Percentiles rank a stretch among this genome's conserved stretches.
phyloP scores from a whole-genome alignment of 2,113 vertebrate species.

The cat (Felis catus) region DNA sequence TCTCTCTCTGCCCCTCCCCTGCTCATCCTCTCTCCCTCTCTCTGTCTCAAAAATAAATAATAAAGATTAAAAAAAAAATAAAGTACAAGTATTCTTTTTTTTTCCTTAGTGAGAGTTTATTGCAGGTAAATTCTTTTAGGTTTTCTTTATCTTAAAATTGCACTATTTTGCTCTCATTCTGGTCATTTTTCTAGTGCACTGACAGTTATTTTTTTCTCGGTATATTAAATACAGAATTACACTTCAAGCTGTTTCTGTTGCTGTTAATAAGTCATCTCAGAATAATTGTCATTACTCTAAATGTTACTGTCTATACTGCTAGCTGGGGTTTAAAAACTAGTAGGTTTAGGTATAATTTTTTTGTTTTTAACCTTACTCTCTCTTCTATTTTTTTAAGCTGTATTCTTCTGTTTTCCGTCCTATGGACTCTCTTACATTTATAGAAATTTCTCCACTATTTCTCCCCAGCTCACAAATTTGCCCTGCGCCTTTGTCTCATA shows the following conservation, averaged over 20 bases:
- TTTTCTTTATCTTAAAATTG: background rate
- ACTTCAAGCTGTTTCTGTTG: background rate
- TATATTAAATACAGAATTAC: background rate
- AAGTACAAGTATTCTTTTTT: background rate
- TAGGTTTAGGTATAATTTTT: background rate
- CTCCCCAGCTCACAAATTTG: conserved; percentile 34
- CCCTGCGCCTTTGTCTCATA: background rate
- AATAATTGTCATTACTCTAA: background rate
- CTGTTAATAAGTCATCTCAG: background rate
- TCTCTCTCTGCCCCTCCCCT: no score
- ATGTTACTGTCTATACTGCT: background rate
- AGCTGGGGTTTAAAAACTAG: background rate
- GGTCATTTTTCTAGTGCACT: background rate
- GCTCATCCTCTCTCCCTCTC: no score
- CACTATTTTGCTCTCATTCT: background rate
- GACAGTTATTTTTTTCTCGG: background rate
- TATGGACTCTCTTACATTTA: background rate
- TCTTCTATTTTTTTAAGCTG: background rate
- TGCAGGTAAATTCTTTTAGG: background rate
- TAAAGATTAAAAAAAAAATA: no score
- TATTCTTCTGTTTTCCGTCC: background rate
- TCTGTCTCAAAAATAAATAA: no score
- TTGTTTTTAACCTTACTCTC: background rate
- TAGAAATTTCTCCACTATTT: background rate
- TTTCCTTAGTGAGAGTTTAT: background rate